These are phyloP conservation scores for Philaethria dido DNA, from an alignment of 2,888 invertebrate genomes.

Conservation along the genomic window DNA sequence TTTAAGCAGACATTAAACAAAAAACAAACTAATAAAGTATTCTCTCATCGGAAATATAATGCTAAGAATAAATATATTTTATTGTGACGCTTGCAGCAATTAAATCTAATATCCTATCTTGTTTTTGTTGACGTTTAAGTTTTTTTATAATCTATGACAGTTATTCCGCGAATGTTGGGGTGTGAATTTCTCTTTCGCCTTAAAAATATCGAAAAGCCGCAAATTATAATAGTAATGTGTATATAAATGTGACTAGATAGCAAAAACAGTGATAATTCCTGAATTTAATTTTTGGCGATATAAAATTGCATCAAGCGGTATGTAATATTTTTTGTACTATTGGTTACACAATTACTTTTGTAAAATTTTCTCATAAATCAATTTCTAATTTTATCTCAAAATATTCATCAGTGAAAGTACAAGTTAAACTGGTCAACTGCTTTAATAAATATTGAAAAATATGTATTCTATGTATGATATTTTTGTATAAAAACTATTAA, in stretches of 20 bases:
- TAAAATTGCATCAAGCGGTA: constrained; percentile 24
- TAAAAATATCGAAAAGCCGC: not conserved
- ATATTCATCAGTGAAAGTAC: not conserved
- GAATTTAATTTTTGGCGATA: not conserved
- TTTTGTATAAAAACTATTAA: too few species aligned
- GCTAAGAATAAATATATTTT: not conserved
- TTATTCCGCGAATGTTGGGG: constrained; percentile 21
- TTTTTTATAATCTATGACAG: constrained; percentile 23
- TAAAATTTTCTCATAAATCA: not conserved
- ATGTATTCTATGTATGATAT: too few species aligned
- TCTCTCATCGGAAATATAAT: not conserved
- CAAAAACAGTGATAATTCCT: not conserved
- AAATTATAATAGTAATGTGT: constrained; percentile 3
- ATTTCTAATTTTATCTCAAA: not conserved
- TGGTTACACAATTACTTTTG: constrained; percentile 15
- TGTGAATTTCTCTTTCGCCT: constrained; percentile 19
- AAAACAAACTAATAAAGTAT: not conserved
- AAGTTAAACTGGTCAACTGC: not conserved
- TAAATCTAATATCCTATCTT: too few species aligned
- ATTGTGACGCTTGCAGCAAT: not conserved
- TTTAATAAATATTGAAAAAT: too few species aligned
- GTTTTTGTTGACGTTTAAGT: constrained; percentile 1
- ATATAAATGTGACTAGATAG: not conserved
- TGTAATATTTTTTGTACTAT: constrained; percentile 2
- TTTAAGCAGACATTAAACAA: not conserved